Evolutionary conservation across 2,797 vertebrate species (phyloP), one percentile per base, ranked within the genome.

Genomic region (Momotus momota): DNA sequence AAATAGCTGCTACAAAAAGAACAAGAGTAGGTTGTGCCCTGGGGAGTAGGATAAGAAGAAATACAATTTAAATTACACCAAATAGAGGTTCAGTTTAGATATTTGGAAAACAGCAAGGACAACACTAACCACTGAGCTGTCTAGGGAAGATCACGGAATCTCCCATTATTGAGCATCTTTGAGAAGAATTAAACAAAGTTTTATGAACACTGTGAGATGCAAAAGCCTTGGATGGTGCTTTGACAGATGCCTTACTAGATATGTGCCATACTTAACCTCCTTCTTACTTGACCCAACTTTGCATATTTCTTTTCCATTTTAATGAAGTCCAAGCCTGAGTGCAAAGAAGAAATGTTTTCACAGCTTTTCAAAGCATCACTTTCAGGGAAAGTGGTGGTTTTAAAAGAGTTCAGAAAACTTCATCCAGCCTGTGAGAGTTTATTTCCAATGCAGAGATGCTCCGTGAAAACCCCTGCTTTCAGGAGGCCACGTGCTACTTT

Each of bases 241-340:
- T 88, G 74, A 92, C 23, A 93, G 94, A 45, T 27, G 18, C 33
- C 2, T 58, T 92, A 45, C 65, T 72, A 49, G 60, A 84, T 71
- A 45, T 90, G 65, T 86, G 77, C 57, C 60, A 20, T 10, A 14
- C 22, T n/a, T 45, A 13, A 43, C 55, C 83, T 82, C 62, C 77
- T 70, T 25, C 46, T 71, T 62, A 74, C 79, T 75, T 83, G 67
- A 25, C 0, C 49, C 1, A 16, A 60, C 52, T 67, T 96, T 96
- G 71, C 94, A 96, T 80, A 72, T 72, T 96, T 78, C 72, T 85
- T 97, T 72, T 94, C 82, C 88, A 87, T 97, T 95, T 96, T 85
- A 90, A 96, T 88, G 90, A 87, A 92, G 91, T 27, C 94, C 79
- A 96, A 95, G 84, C 81, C 88, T 71, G 72, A 97, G 81, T 88